phyloP scores from a whole-genome alignment of 2,113 vertebrate species.

The cat (Felis catus) region DNA sequence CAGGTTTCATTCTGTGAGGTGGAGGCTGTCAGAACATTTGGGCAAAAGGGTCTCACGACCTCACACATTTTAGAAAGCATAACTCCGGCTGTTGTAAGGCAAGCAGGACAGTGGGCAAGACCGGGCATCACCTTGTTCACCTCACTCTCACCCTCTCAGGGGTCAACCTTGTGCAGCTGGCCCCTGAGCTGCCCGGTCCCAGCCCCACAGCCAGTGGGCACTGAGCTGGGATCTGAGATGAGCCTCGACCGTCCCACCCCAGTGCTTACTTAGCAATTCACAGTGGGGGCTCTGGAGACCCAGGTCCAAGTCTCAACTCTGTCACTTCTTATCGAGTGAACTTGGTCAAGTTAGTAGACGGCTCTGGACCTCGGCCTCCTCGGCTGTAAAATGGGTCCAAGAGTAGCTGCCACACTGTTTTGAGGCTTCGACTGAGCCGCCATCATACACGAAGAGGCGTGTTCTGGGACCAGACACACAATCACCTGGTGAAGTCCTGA shows the following conservation, averaged over 20 bases:
- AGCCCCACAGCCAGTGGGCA: not conserved
- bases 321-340: not conserved
- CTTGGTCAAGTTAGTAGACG: accelerated
- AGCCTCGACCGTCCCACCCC: not conserved
- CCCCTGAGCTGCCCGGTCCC: not conserved
- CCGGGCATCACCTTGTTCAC: accelerated
- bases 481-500: accelerated
- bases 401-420: accelerated
- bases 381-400: not conserved
- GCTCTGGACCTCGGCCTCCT: not conserved
- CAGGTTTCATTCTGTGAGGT: not conserved
- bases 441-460: accelerated
- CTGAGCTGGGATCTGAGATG: not conserved
- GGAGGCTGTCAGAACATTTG: accelerated
- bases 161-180: not conserved
- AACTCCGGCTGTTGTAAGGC: not conserved
- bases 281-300: not conserved
- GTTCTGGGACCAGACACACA: not conserved
- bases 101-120: accelerated
- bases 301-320: not conserved
- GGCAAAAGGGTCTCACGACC: not conserved
- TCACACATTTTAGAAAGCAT: not conserved
- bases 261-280: not conserved
- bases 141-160: not conserved
- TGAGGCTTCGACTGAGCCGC: not conserved